These are phyloP conservation scores for Onchidella celtica DNA, from an alignment of 2,888 invertebrate genomes.

Conservation along the genomic window DNA sequence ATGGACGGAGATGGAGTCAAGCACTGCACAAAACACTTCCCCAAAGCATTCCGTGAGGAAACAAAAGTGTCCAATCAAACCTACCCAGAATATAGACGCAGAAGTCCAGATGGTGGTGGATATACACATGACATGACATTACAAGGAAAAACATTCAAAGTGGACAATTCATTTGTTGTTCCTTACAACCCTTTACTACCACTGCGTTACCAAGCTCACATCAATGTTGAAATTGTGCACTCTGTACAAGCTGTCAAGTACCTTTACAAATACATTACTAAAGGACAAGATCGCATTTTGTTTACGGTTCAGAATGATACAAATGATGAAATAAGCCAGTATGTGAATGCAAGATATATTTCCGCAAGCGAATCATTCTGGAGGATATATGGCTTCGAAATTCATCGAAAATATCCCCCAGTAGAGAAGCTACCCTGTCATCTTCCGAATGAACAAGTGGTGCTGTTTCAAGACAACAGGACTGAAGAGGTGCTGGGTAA, in stretches of 20 bases:
- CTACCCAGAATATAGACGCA: neutral
- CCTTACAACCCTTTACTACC: neutral
- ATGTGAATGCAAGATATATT: neutral
- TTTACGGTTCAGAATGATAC: neutral
- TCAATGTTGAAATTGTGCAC: constrained; percentile 13
- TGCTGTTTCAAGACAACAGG: neutral
- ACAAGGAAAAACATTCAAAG: neutral
- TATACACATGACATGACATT: neutral
- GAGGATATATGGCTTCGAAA: neutral
- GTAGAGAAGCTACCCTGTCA: neutral
- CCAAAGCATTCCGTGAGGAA: neutral
- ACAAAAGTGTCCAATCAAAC: neutral
- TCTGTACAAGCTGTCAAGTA: constrained; percentile 20
- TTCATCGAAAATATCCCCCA: neutral
- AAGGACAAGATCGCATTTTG: neutral
- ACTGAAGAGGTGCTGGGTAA: neutral
- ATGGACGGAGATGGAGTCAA: neutral
- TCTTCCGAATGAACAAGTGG: neutral
- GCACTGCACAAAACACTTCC: neutral
- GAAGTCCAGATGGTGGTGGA: neutral
- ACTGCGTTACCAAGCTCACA: neutral
- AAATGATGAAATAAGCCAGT: neutral
- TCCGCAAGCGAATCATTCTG: neutral
- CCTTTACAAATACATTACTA: neutral
- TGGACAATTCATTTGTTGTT: neutral